Base-by-base conservation (phyloP, 2,797 vertebrate species). In the Cossypha polioptera region DNA sequence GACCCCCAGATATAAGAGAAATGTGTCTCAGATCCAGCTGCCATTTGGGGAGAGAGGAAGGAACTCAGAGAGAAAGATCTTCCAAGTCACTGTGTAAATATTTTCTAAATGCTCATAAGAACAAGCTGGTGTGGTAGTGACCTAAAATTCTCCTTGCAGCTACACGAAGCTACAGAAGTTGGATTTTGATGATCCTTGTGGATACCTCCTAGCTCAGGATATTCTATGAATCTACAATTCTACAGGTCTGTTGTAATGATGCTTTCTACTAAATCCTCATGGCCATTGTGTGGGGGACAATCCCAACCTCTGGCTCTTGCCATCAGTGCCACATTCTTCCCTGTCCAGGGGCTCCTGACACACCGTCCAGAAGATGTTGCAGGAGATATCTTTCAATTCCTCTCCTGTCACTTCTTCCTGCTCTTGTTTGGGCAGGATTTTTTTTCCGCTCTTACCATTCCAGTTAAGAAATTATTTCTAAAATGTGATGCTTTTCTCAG, bases 361-460 rank as follows among this genome's bases (percentile, higher is more conserved):
- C 14, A 28, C 68, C 26, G 22, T 17, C 48, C 48, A 83, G 68
- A 82, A 65, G 38, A 4, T 11, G 14, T 10, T 18, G 3, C 18
- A 63, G 36, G 33, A 51, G 18, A 50, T 7, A 19, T 3, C 40
- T 10, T 2, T 33, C 2, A 0, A 8, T 67, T 42, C 29, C 53
- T 38, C 28, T 36, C 18, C 26, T 20, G 11, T 25, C 38, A 86
- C 54, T 13, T 26, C 51, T 57, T 77, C 55, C 50, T 63, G 8
- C 3, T n/a, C 2, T n/a, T 50, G 7, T 68, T 63, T 53, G 29
- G 3, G 29, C 3, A 2, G 11, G 4, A 2, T 15, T 5, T 17
- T 63, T 54, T 54, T 80, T 69, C 59, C 21, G 22, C 20, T 82
- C 31, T 47, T 92, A 95, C 87, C 95, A 92, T 93, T 92, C 73